Conservation (phyloP, 1,140 invertebrate genomes). For the Nasonia giraulti region DNA sequence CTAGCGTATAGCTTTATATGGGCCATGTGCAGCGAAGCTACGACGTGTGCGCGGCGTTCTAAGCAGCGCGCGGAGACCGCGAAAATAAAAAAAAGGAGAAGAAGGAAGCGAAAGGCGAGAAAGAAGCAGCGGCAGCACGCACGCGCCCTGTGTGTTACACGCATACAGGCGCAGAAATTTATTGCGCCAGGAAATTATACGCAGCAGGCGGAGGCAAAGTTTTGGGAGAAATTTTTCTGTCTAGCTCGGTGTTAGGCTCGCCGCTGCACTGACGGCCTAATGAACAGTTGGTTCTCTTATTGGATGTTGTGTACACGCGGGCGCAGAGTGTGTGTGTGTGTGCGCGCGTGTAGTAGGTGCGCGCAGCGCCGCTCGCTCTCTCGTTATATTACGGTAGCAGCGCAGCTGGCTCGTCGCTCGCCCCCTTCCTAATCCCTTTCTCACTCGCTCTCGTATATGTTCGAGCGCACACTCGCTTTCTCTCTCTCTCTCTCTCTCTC, state of each 20-base stretch:
- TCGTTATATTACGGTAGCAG: slow-evolving; percentile 68
- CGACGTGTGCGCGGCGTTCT: background rate
- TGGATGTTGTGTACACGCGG: no score
- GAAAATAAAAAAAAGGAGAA: background rate
- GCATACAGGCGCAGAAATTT: slow-evolving; percentile 19
- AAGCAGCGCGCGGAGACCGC: background rate
- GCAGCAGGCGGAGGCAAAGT: slow-evolving; percentile 14
- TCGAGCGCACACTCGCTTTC: no score
- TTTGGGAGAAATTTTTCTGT: slow-evolving; percentile 40
- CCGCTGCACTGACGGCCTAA: slow-evolving; percentile 67
- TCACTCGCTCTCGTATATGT: no score
- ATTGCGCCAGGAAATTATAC: slow-evolving; percentile 46
- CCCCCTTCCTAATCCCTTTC: slow-evolving; percentile 62
- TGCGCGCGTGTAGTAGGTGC: slow-evolving; percentile 60
- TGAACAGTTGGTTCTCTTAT: slow-evolving; percentile 69
- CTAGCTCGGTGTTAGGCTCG: slow-evolving; percentile 56
- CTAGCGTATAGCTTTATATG: no score
- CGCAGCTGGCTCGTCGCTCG: slow-evolving; percentile 66
- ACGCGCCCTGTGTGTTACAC: background rate
- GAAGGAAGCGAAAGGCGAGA: no score
- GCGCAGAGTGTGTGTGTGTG: no score
- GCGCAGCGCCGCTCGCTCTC: slow-evolving; percentile 54
- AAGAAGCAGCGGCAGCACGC: background rate
- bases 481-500: background rate
- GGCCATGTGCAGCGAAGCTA: no score